Percentiles rank a stretch among this genome's conserved stretches.
Evolutionary conservation across 92 coral and sea anemone species (phyloP).

Genomic region (Porites evermanni): DNA sequence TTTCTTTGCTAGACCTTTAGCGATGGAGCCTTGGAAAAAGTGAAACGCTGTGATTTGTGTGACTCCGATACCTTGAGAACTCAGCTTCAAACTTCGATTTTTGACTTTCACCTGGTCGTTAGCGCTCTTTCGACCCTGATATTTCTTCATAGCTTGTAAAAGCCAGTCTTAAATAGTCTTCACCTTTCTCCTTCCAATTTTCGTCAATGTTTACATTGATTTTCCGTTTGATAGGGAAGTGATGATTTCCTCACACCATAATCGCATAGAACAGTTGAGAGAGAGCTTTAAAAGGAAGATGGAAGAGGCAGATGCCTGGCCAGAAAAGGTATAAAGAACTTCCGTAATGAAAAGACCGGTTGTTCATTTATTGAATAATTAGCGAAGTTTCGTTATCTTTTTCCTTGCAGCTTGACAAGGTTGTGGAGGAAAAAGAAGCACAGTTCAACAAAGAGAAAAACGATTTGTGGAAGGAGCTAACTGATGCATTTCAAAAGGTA

Average conservation of each 20-base stretch:
- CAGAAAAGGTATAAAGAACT: conserved; percentile 63
- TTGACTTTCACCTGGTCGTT: too few species aligned
- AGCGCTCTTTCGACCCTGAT: too few species aligned
- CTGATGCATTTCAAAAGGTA: conserved; percentile 87
- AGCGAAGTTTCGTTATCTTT: not conserved
- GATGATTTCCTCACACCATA: conserved; percentile 93
- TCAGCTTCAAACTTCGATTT: too few species aligned
- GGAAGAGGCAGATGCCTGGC: conserved; percentile 90
- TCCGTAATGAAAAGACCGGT: not conserved
- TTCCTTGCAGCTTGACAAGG: conserved; percentile 68
- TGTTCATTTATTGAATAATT: not conserved
- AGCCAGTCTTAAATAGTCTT: too few species aligned
- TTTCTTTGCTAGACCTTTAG: too few species aligned
- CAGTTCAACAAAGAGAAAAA: conserved; percentile 73
- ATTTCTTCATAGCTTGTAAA: too few species aligned
- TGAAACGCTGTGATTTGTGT: too few species aligned
- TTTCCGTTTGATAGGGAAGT: conserved; percentile 64
- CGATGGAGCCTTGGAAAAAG: too few species aligned
- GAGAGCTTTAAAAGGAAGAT: conserved; percentile 94
- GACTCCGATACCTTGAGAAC: too few species aligned
- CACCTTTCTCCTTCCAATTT: too few species aligned
- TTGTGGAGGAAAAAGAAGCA: conserved; percentile 73
- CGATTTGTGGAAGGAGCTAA: conserved; percentile 74
- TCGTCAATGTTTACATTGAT: too few species aligned
- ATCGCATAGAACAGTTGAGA: conserved; percentile 95